Base-by-base conservation (phyloP, 1,140 invertebrate genomes). In the Leptestheria dahalacensis region DNA sequence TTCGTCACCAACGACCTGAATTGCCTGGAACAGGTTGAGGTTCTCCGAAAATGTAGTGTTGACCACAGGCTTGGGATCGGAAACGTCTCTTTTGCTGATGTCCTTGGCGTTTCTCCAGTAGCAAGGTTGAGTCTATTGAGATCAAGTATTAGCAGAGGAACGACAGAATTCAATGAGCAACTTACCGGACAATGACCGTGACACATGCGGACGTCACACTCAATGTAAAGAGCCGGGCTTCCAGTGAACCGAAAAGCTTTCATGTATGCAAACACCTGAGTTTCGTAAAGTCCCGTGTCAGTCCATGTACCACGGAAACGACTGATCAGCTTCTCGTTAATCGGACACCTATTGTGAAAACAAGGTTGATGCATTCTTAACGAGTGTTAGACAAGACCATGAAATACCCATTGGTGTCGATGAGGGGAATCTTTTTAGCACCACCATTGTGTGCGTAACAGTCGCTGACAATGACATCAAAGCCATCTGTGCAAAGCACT, bases 391-490 rank as follows among this genome's bases (percentile, higher is more conserved):
- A n/a, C 0, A 29, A 21, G 1, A 28, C 9, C 21, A 20, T 26
- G 46, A 70, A 74, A 74, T 76, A 86, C 84, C 91, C 91, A 68
- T 86, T 89, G 70, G 92, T 86, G 72, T 94, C 90, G 59, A 93
- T 94, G 41, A 95, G 75, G 67, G 91, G 87, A 65, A 95, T 91
- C 64, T 82, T 80, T 70, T 93, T 93, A 60, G 86, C 86, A 3
- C 86, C 90, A 49, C 91, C 91, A 74, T 95, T 95, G 70, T 95
- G 91, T 0, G 91, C 90, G 68, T 84, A 91, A 70, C 91, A 95
- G 70, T 94, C 90, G 69, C 92, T 95, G 3, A 95, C 90, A n/a
- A 93, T 87, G 62, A 95, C 91, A 69, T 95, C 91, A 68, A 93
- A 95, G 59, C 90, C 90, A 73, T 92, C 88, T 92, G 74, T 20